Evolutionary conservation across 2,113 vertebrate genomes (phyloP).

Genomic region (Haemorhous mexicanus): DNA sequence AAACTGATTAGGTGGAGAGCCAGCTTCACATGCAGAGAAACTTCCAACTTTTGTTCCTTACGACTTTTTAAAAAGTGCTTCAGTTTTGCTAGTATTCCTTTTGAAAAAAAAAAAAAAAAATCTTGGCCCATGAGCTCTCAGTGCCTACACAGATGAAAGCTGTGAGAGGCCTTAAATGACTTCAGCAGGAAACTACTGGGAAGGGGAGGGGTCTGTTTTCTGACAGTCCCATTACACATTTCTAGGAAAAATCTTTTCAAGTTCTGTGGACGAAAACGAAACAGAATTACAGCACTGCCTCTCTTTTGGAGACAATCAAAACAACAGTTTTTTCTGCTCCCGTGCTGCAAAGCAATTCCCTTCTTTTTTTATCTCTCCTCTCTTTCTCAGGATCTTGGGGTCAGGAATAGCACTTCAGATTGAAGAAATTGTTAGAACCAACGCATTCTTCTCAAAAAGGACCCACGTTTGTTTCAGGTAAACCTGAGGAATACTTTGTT

Average conservation of each 20-base stretch:
- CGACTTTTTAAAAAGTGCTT: not conserved
- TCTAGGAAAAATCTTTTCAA: constrained; percentile 61
- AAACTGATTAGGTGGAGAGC: not conserved
- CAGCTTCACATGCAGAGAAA: not conserved
- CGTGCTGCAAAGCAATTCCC: not conserved
- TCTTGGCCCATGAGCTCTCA: not conserved
- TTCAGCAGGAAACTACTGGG: constrained; percentile 61
- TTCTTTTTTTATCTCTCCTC: not conserved
- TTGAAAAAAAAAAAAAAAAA: constrained; percentile 10
- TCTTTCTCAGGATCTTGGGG: not conserved
- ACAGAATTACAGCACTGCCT: constrained; percentile 48
- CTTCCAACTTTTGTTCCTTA: constrained; percentile 21
- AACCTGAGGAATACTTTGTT: not conserved
- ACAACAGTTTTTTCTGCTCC: constrained; percentile 3
- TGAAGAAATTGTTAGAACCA: not conserved
- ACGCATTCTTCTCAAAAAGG: not conserved
- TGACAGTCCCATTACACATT: constrained; percentile 56
- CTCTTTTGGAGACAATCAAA: constrained; percentile 28
- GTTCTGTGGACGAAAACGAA: not conserved
- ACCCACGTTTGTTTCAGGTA: not conserved
- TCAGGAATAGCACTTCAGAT: not conserved
- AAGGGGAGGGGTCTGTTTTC: constrained; percentile 61
- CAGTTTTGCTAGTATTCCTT: constrained; percentile 10
- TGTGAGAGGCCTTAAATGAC: constrained; percentile 56
- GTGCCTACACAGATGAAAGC: constrained; percentile 55